These are phyloP conservation scores for Cinara cedri DNA, from an alignment of 2,888 invertebrate species.

Conservation along the genomic window DNA sequence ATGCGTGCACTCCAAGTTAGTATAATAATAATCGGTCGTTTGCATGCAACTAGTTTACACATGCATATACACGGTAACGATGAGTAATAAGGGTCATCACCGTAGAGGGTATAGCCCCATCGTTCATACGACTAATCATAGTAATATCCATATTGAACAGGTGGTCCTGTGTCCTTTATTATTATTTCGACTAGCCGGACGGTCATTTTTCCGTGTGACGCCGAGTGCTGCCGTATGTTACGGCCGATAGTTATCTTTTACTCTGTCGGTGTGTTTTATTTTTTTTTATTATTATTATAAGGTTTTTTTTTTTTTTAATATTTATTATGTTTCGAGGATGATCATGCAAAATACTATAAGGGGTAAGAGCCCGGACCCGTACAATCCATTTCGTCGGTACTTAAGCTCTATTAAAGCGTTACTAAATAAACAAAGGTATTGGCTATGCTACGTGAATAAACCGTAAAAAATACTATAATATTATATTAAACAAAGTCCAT, in stretches of 20 bases:
- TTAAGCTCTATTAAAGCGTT: slow-evolving; percentile 39
- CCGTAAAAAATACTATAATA: too few relatives aligned
- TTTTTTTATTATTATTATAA: slow-evolving; percentile 16
- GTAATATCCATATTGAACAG: slow-evolving; percentile 54
- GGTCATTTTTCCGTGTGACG: slow-evolving; percentile 41
- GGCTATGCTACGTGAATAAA: too few relatives aligned
- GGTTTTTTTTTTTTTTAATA: too few relatives aligned
- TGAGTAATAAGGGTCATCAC: slow-evolving; percentile 50
- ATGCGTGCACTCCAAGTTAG: slow-evolving; percentile 32
- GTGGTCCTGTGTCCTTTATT: slow-evolving; percentile 48
- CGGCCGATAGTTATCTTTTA: slow-evolving; percentile 43
- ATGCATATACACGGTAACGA: slow-evolving; percentile 31
- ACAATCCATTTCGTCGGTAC: slow-evolving; percentile 37
- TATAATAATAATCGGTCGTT: slow-evolving; percentile 33
- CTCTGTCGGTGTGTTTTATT: slow-evolving; percentile 30
- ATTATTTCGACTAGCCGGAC: slow-evolving; percentile 12
- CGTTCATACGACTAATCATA: slow-evolving; percentile 30
- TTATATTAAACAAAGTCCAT: too few relatives aligned
- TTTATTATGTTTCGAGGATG: slow-evolving; percentile 46
- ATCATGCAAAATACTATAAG: slow-evolving; percentile 42
- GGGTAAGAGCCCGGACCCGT: slow-evolving; percentile 30
- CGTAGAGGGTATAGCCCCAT: slow-evolving; percentile 30
- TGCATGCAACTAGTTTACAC: slow-evolving; percentile 52
- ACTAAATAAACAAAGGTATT: background rate
- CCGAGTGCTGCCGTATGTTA: slow-evolving; percentile 49